Evolutionary conservation across 2,797 vertebrate species (phyloP).

Genomic region (Argyrosomus regius): DNA sequence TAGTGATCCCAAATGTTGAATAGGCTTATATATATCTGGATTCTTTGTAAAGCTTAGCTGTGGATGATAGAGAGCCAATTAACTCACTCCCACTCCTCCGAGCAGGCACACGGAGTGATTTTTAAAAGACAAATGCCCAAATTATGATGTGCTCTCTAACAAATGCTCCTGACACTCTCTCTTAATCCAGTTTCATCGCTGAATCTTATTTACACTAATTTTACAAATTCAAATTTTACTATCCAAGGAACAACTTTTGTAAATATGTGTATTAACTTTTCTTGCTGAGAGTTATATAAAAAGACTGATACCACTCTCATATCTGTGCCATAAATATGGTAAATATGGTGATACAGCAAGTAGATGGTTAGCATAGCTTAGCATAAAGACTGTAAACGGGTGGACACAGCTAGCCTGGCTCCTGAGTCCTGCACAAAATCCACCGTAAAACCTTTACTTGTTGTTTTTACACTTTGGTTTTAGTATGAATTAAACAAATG

Average conservation of each 20-base stretch:
- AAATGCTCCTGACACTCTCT: slow-evolving; percentile 17
- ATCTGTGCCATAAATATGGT: not conserved
- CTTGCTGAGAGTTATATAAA: too few relatives aligned
- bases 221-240: not conserved
- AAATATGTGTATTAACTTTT: not conserved
- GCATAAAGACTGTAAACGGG: not conserved
- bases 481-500: not conserved
- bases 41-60: slow-evolving; percentile 61
- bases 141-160: slow-evolving; percentile 1
- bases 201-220: not conserved
- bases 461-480: not conserved
- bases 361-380: not conserved
- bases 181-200: not conserved
- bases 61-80: slow-evolving; percentile 58
- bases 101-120: not conserved
- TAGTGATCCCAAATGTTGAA: slow-evolving; percentile 65
- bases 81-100: slow-evolving; percentile 46
- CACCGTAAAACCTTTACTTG: too few relatives aligned
- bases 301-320: not conserved
- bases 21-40: slow-evolving; percentile 43
- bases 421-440: not conserved
- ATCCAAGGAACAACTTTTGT: not conserved
- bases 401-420: not conserved
- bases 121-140: slow-evolving; percentile 7
- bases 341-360: not conserved